Evolutionary conservation across 2,113 vertebrate species (phyloP), one percentile per base, ranked within the genome.

Genomic region (Dipodomys ordii): DNA sequence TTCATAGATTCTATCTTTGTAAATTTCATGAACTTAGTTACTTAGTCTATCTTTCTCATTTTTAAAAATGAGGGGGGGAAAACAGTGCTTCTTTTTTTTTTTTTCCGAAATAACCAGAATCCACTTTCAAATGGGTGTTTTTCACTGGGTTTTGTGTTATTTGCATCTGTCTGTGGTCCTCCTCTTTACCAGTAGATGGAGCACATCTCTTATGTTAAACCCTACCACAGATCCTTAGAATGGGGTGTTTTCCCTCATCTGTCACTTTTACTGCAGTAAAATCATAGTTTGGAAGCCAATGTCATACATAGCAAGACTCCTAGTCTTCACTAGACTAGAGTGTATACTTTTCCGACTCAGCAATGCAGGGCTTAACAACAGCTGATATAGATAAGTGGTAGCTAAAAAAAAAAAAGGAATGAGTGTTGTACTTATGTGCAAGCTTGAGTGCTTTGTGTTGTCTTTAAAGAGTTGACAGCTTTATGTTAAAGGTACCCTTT

Each of bases 221-320:
- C 49, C 49, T 3, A 0, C 20, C 8, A 57, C 32, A 30, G 46
- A 18, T 77, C 23, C 49, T 3, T n/a, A 57, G 83, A 80, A 57
- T 91, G 84, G 87, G 9, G 28, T 35, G 46, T 89, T 77, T 20
- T 76, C 74, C 91, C 73, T 91, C 49, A 88, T 97, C 94, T 92
- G 83, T 97, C 96, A 96, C 97, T 96, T 86, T 92, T 95, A 92
- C 96, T 96, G 96, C 95, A 97, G 96, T 95, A 97, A 97, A 97
- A 95, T 94, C 76, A 92, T 96, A 92, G 84, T 76, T 62, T 97
- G 91, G 86, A 96, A 97, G 90, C 87, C 65, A 94, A 69, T 13
- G 0, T 95, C 96, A 94, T 79, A 19, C 81, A 90, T 84, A 90
- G 91, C 85, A 88, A 64, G 97, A 67, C 96, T 96, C 95, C 91